Evolutionary conservation across 2,888 invertebrate species (phyloP).

Genomic region (Nesidiocoris tenuis): DNA sequence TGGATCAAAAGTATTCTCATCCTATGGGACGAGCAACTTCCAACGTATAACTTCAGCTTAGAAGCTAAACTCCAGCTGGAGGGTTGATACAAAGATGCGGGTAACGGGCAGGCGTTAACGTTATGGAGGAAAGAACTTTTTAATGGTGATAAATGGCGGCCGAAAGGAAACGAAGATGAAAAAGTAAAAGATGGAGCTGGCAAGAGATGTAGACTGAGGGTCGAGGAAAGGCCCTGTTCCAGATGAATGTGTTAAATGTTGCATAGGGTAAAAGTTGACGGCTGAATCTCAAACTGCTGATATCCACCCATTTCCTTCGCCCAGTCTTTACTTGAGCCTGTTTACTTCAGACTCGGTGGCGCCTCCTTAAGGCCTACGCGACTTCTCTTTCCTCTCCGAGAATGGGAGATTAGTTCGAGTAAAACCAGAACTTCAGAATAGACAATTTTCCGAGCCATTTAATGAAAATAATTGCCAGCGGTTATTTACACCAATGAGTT

Average conservation of each 20-base stretch:
- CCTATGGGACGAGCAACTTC: no score
- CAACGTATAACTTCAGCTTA: neutral
- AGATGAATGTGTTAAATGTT: conserved; percentile 40
- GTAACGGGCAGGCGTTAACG: no score
- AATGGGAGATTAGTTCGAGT: no score
- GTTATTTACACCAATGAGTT: no score
- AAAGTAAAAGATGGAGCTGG: conserved; percentile 35
- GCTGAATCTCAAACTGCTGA: conserved; percentile 14
- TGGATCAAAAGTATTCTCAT: no score
- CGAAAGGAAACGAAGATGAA: conserved; percentile 37
- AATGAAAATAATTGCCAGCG: no score
- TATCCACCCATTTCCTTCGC: neutral
- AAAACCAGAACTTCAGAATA: no score
- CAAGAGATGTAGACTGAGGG: conserved; percentile 1
- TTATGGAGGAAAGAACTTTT: conserved; percentile 19
- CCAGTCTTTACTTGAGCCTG: neutral
- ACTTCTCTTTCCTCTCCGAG: no score
- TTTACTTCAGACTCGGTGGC: neutral
- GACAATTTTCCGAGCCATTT: no score
- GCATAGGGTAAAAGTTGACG: conserved; percentile 30
- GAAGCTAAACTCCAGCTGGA: neutral
- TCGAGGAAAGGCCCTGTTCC: neutral
- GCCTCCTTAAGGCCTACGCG: neutral
- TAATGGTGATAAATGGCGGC: conserved; percentile 37
- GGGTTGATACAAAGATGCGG: neutral